phyloP scores from a whole-genome alignment of 2,888 invertebrate species.

The Acanthosepion lycidas region DNA sequence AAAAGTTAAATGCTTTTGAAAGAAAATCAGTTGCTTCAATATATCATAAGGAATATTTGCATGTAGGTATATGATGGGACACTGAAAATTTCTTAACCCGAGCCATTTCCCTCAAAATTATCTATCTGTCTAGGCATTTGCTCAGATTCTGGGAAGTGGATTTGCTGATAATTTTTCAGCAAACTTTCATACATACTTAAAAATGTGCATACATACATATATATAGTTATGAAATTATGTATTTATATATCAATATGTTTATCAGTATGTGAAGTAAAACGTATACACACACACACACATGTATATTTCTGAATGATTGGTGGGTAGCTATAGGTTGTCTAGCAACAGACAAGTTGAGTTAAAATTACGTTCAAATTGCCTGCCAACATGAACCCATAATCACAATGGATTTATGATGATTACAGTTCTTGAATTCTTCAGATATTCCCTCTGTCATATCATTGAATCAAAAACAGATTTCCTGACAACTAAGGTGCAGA shows the following conservation, averaged over 20 bases:
- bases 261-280: too few relatives aligned
- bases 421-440: slow-evolving; percentile 21
- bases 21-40: too few relatives aligned
- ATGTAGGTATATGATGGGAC: not conserved
- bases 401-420: not conserved
- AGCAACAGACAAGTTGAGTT: not conserved
- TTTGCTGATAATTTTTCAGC: too few relatives aligned
- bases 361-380: slow-evolving; percentile 22
- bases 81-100: too few relatives aligned
- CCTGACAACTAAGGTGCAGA: not conserved
- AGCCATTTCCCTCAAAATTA: too few relatives aligned
- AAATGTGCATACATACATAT: too few relatives aligned
- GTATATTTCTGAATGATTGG: not conserved
- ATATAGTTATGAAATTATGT: not conserved
- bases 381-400: slow-evolving; percentile 33
- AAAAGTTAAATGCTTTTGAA: too few relatives aligned
- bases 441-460: not conserved
- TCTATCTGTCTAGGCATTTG: too few relatives aligned
- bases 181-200: too few relatives aligned
- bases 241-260: not conserved
- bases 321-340: not conserved
- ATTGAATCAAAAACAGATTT: slow-evolving; percentile 33
- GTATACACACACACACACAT: not conserved
- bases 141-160: too few relatives aligned
- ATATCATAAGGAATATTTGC: not conserved